Percentiles rank a stretch among this genome's conserved stretches.
These are phyloP conservation scores for Mesorhabditis spiculigera DNA, from an alignment of 2,888 invertebrate species.

Conservation along the genomic window DNA sequence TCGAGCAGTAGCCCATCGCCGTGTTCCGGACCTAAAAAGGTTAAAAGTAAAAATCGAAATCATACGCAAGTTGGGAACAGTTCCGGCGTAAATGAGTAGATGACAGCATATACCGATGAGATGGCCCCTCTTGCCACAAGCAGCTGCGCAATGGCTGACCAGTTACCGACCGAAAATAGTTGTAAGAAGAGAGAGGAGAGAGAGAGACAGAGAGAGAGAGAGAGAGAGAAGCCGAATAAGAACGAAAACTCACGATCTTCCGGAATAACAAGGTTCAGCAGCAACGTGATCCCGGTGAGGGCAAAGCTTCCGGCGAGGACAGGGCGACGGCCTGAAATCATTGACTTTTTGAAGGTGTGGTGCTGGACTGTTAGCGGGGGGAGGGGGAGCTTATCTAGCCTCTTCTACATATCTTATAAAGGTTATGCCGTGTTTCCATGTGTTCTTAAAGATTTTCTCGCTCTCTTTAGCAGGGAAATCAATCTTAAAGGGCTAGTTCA, in stretches of 20 bases:
- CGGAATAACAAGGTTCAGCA: slow-evolving; percentile 49
- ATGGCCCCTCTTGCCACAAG: slow-evolving; percentile 77
- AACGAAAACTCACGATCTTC: slow-evolving; percentile 27
- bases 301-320: slow-evolving; percentile 48
- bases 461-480: too few species aligned
- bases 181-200: not conserved
- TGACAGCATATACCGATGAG: slow-evolving; percentile 78
- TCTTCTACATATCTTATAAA: too few species aligned
- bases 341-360: too few species aligned
- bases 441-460: too few species aligned
- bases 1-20: slow-evolving; percentile 80
- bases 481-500: too few species aligned
- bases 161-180: slow-evolving; percentile 20
- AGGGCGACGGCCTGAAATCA: slow-evolving; percentile 57
- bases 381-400: too few species aligned
- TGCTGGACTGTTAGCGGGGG: too few species aligned
- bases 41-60: not conserved
- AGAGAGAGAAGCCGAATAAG: not conserved
- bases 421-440: too few species aligned
- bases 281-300: slow-evolving; percentile 46
- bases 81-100: slow-evolving; percentile 82
- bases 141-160: slow-evolving; percentile 64
- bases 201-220: not conserved
- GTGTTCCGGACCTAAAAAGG: slow-evolving; percentile 70
- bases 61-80: slow-evolving; percentile 73